Evolutionary conservation across 2,888 invertebrate genomes (phyloP), one percentile per base, ranked within the genome.

Genomic region (Pristionchus fissidentatus): DNA sequence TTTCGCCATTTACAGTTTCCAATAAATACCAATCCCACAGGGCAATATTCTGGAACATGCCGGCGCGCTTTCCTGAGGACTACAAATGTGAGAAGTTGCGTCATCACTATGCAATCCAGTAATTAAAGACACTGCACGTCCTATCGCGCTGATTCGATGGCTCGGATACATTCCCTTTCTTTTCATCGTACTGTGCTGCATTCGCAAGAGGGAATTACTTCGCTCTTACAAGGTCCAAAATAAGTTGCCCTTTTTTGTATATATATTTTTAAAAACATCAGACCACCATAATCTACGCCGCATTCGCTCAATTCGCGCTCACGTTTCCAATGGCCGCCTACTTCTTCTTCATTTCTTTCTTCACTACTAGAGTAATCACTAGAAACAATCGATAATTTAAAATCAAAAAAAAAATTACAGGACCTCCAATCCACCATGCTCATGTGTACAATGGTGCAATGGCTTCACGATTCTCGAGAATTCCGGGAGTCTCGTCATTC

Each of bases 201-300:
- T 32, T 26, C 29, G 62, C 32, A 38, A 41, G 26, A 73, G n/a
- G 41, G 41, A 41, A 19, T 8, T 43, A 7, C 38, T 43, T 22
- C 73, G 19, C 1, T 19, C 26, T 10, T 73, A 73, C 73, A 73
- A 73, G 26, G 73, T n/a, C 8, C 10, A 7, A 15, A 62, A 32
- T 15, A n/a, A 10, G 29, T 0, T 8, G 15, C 15, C 8, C 19
- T 15, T 15, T 3, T 62, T 19, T 13, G 10, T 15, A 7, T 13
- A 43, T 41, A n/a, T n/a, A n/a, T n/a, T n/a, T n/a, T n/a, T n/a
- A n/a, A n/a, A n/a, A n/a, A n/a, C n/a, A n/a, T 41, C 73, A 73
- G 73, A 73, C 73, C 1, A 32, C 73, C 22, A 43, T 73, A 26
- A 41, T 73, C 19, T 73, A n/a, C 73, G 73, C 73, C 3, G 73